Percentiles rank a stretch among this genome's conserved stretches.
phyloP scores from a whole-genome alignment of 2,888 invertebrate species.

The Pseudococcus jackbeardsleyi region DNA sequence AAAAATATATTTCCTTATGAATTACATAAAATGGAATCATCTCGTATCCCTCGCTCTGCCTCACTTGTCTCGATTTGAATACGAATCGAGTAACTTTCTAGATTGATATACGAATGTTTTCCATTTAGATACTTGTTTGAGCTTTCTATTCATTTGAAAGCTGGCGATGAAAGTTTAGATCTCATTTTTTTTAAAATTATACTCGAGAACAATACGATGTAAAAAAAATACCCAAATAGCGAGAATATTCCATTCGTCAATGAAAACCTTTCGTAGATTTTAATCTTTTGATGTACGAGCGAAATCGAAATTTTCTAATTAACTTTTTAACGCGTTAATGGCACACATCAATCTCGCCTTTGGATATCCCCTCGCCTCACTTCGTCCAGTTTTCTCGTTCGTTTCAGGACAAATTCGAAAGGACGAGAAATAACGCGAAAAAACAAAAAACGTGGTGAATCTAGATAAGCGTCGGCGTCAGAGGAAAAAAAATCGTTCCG shows the following conservation, averaged over 20 bases:
- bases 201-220: not conserved
- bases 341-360: not conserved
- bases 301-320: constrained; percentile 32
- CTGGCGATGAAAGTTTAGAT: not conserved
- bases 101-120: not conserved
- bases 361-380: not conserved
- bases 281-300: not conserved
- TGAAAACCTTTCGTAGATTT: not conserved
- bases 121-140: not conserved
- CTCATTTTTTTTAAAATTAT: not conserved
- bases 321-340: constrained; percentile 2
- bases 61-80: not conserved
- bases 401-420: no score
- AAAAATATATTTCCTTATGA: not conserved
- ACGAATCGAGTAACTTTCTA: not conserved
- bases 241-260: not conserved
- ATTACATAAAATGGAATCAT: not conserved
- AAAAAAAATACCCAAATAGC: not conserved
- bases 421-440: no score
- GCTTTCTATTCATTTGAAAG: not conserved
- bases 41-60: not conserved
- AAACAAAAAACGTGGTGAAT: no score
- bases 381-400: no score
- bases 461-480: no score
- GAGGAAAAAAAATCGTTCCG: not conserved